phyloP scores from a whole-genome alignment of 2,888 invertebrate genomes.

The Ischnura elegans region DNA sequence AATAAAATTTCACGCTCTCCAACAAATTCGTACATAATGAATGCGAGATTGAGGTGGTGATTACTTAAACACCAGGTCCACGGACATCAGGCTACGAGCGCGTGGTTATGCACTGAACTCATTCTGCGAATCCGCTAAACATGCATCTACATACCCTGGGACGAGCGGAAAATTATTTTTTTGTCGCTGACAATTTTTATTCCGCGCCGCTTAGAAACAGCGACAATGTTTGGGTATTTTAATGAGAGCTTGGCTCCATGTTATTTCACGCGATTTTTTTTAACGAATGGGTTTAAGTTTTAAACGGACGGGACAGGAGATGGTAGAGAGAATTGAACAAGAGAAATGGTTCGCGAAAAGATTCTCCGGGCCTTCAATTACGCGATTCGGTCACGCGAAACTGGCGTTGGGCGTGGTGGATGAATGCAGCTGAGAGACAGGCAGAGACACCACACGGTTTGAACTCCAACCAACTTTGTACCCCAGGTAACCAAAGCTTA shows the following conservation, averaged over 20 bases:
- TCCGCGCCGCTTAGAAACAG: neutral
- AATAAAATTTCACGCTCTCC: too few species aligned
- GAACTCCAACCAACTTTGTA: too few species aligned
- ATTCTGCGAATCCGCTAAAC: neutral
- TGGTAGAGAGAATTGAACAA: neutral
- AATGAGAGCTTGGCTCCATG: neutral
- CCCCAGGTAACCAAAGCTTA: too few species aligned
- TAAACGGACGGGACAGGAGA: neutral
- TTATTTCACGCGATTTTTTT: neutral
- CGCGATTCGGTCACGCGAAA: neutral
- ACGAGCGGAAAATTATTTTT: neutral
- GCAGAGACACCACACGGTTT: too few species aligned
- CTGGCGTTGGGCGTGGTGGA: neutral
- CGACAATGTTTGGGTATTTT: slow-evolving; percentile 15
- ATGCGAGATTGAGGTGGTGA: slow-evolving; percentile 35
- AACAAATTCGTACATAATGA: too few species aligned
- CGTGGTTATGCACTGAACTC: too few species aligned
- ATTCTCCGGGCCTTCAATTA: slow-evolving; percentile 32
- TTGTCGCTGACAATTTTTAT: slow-evolving; percentile 33
- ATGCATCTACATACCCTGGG: neutral
- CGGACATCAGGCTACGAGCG: neutral
- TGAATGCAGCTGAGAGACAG: too few species aligned
- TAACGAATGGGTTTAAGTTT: slow-evolving; percentile 25
- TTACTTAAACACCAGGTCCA: neutral
- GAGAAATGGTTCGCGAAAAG: neutral